A percentile compares a stretch with the other conserved stretches of the same genome.
phyloP scores from a whole-genome alignment of 2,888 invertebrate genomes.

The Erebia ligea region DNA sequence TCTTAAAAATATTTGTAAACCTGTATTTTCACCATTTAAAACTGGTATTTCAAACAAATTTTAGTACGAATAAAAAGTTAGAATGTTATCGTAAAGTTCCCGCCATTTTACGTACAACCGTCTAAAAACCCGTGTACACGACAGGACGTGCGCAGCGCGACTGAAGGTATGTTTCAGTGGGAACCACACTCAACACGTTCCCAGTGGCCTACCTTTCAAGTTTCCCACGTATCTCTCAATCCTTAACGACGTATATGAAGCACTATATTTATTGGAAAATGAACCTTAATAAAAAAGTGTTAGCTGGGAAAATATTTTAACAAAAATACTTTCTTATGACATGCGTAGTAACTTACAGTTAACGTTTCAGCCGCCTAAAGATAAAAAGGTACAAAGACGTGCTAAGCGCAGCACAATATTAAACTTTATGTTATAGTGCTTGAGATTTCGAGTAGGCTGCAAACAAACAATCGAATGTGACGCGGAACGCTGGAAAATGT shows the following conservation, averaged over 20 bases:
- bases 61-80: constrained; percentile 53
- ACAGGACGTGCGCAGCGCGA: constrained; percentile 73
- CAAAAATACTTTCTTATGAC: constrained; percentile 30
- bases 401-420: constrained; percentile 38
- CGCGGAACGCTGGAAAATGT: constrained; percentile 62
- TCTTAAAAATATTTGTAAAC: not conserved
- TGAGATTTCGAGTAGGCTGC: constrained; percentile 48
- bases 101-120: constrained; percentile 59
- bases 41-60: not conserved
- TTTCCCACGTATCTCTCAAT: constrained; percentile 54
- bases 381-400: constrained; percentile 32
- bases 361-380: constrained; percentile 29
- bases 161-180: constrained; percentile 69
- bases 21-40: constrained; percentile 4
- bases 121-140: constrained; percentile 60
- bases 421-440: constrained; percentile 36
- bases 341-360: constrained; percentile 26
- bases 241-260: constrained; percentile 48
- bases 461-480: constrained; percentile 56
- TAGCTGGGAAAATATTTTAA: constrained; percentile 42
- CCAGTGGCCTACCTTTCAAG: constrained; percentile 75
- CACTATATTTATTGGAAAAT: constrained; percentile 22
- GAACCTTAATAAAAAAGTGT: not conserved
- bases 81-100: constrained; percentile 73
- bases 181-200: constrained; percentile 64